These are phyloP conservation scores for Sternotherus odoratus DNA, from an alignment of 2,797 vertebrate species.

Conservation along the genomic window DNA sequence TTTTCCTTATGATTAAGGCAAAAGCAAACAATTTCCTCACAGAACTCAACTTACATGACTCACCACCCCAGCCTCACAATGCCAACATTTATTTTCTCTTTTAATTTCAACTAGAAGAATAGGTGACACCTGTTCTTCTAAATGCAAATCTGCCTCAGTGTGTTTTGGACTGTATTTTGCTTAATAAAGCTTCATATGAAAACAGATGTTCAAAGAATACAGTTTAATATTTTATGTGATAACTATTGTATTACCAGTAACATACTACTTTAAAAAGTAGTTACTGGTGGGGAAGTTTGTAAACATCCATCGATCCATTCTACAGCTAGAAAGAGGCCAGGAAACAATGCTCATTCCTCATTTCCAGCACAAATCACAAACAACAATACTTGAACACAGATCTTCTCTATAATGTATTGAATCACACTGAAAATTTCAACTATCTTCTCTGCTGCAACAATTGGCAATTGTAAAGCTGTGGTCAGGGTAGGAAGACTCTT, in stretches of 20 bases:
- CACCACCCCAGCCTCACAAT: neutral
- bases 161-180: neutral
- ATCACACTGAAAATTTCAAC: neutral
- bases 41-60: neutral
- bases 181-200: neutral
- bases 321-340: neutral
- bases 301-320: neutral
- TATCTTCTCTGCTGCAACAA: neutral
- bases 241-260: neutral
- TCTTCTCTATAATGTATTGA: neutral
- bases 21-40: slow-evolving; percentile 1
- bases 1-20: neutral
- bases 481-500: neutral
- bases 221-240: too few species aligned
- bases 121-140: neutral
- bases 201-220: neutral
- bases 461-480: neutral
- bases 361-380: neutral
- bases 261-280: neutral
- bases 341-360: neutral
- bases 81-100: neutral
- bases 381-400: neutral
- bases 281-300: neutral
- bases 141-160: neutral
- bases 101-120: slow-evolving; percentile 5